Conservation (phyloP, 2,888 invertebrate species). For the Aethes cnicana region DNA sequence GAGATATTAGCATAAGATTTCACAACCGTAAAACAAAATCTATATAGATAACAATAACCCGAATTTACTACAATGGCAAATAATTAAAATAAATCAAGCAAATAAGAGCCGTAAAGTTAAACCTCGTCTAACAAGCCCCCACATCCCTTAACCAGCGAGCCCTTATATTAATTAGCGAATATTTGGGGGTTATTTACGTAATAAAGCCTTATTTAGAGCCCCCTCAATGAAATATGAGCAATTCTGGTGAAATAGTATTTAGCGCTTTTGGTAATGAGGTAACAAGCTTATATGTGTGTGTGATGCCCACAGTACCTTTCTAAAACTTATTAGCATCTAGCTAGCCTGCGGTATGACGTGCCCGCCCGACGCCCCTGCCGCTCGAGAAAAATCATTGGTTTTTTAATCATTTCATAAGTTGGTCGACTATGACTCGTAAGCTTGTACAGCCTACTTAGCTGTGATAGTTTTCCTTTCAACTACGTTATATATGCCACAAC, state of each 20-base stretch:
- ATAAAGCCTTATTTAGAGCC: slow-evolving; percentile 79
- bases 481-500: no score
- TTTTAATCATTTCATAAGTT: no score
- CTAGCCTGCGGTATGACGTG: no score
- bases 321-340: no score
- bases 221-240: slow-evolving; percentile 76
- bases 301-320: no score
- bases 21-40: background rate
- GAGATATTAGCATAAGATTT: no score
- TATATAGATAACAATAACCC: background rate
- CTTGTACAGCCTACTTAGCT: no score
- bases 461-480: no score
- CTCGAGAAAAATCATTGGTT: no score
- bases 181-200: slow-evolving; percentile 78
- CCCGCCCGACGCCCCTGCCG: no score
- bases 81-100: slow-evolving; percentile 26
- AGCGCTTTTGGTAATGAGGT: slow-evolving; percentile 43
- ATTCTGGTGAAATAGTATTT: slow-evolving; percentile 72
- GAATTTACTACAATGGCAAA: slow-evolving; percentile 13
- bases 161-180: slow-evolving; percentile 80
- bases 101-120: slow-evolving; percentile 8
- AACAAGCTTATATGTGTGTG: no score
- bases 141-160: slow-evolving; percentile 56
- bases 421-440: no score
- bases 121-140: slow-evolving; percentile 3